These are phyloP conservation scores for Tamias sibiricus DNA, from an alignment of 2,113 vertebrate genomes.

Conservation along the genomic window DNA sequence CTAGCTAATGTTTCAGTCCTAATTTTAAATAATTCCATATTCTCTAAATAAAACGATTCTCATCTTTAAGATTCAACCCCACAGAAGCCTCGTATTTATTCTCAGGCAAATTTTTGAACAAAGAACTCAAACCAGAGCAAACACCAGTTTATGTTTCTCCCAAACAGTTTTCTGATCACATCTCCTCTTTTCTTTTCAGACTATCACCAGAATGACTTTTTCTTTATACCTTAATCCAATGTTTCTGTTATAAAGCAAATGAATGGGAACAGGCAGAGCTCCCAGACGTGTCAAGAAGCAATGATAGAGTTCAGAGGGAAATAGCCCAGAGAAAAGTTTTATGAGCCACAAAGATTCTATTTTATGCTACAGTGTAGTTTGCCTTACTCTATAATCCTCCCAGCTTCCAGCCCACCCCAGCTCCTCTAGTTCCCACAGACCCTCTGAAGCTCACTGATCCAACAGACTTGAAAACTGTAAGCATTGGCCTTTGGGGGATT, in stretches of 20 bases:
- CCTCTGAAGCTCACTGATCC: conserved; percentile 21
- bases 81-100: neutral
- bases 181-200: conserved; percentile 6
- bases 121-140: conserved; percentile 24
- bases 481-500: neutral
- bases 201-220: neutral
- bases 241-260: conserved; percentile 37
- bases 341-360: neutral
- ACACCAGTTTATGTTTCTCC: neutral
- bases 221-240: neutral
- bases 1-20: neutral
- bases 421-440: neutral
- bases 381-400: neutral
- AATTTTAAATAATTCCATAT: conserved; percentile 17
- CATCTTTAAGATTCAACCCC: neutral
- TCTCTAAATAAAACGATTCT: conserved; percentile 16
- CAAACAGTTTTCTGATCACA: conserved; percentile 15
- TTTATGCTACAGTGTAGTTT: neutral
- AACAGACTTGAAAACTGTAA: conserved; percentile 37
- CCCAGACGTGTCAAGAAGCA: neutral
- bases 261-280: neutral
- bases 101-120: neutral
- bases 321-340: neutral
- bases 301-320: conserved; percentile 26
- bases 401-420: neutral